phyloP scores from a whole-genome alignment of 2,888 invertebrate species.

The Charanyca ferruginea region DNA sequence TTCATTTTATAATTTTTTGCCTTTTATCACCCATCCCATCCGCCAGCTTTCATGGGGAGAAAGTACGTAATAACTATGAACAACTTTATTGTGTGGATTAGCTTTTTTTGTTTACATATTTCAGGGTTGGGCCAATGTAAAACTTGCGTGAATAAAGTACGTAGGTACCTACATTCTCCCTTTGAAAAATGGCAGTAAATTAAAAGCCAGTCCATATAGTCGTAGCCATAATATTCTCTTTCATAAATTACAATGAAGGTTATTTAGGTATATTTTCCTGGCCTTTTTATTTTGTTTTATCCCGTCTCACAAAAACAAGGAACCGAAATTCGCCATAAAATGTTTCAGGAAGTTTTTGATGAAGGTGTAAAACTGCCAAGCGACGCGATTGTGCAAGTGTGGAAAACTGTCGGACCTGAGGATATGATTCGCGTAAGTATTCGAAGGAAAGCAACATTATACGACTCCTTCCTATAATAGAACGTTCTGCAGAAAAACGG shows the following conservation, averaged over 20 bases:
- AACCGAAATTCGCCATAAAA: neutral
- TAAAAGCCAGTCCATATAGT: too few relatives aligned
- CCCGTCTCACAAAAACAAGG: neutral
- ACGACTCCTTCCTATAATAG: neutral
- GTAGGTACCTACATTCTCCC: too few relatives aligned
- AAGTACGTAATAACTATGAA: too few relatives aligned
- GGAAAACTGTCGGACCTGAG: constrained; percentile 89
- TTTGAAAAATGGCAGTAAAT: too few relatives aligned
- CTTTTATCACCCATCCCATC: neutral
- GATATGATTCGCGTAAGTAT: constrained; percentile 76
- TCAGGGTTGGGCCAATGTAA: too few relatives aligned
- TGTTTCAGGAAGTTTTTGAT: constrained; percentile 95
- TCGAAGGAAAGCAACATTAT: neutral
- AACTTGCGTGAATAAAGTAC: too few relatives aligned
- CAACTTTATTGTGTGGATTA: too few relatives aligned
- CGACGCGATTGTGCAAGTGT: constrained; percentile 95
- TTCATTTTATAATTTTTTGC: neutral
- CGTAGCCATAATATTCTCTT: neutral
- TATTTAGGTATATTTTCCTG: too few relatives aligned
- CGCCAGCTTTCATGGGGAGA: too few relatives aligned
- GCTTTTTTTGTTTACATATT: too few relatives aligned
- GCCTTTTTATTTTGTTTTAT: neutral
- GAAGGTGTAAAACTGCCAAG: constrained; percentile 92
- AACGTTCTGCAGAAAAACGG: too few relatives aligned
- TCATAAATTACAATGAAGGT: too few relatives aligned